Evolutionary conservation across 2,797 vertebrate species (phyloP).

Genomic region (Acrocephalus scirpaceus): DNA sequence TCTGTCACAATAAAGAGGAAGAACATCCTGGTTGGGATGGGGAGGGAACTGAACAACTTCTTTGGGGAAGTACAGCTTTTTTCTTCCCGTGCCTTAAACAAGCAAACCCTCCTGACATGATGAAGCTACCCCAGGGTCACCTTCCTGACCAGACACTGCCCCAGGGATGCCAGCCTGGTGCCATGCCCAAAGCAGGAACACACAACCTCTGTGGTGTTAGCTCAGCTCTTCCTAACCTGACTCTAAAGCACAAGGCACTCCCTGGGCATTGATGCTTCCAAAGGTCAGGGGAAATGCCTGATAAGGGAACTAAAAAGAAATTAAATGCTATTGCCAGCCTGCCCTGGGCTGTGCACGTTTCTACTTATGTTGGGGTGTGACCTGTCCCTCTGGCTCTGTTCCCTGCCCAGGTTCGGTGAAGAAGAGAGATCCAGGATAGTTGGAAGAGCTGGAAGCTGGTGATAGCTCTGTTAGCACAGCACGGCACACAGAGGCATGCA

Average conservation of each 20-base stretch:
- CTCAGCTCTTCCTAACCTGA: background rate
- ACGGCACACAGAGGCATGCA: slow-evolving; percentile 52
- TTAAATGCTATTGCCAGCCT: background rate
- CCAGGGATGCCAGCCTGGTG: background rate
- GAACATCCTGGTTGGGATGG: background rate
- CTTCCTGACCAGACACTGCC: accelerated
- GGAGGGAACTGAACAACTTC: background rate
- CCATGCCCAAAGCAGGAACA: background rate
- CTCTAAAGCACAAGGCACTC: background rate
- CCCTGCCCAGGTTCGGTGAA: background rate
- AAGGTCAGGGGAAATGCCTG: background rate
- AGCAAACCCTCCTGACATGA: background rate
- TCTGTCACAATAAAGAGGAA: background rate
- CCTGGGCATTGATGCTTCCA: background rate
- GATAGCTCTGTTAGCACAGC: slow-evolving; percentile 49
- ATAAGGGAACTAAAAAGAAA: background rate
- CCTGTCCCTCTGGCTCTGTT: background rate
- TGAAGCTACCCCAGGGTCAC: background rate
- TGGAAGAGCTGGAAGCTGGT: background rate
- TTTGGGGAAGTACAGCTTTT: background rate
- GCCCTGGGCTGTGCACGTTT: accelerated
- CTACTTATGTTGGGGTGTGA: accelerated
- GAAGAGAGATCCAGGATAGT: background rate
- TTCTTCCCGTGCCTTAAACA: background rate
- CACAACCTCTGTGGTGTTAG: background rate